These are phyloP conservation scores for Cheirogaleus major DNA, from an alignment of 2,797 vertebrate species.

Conservation along the genomic window DNA sequence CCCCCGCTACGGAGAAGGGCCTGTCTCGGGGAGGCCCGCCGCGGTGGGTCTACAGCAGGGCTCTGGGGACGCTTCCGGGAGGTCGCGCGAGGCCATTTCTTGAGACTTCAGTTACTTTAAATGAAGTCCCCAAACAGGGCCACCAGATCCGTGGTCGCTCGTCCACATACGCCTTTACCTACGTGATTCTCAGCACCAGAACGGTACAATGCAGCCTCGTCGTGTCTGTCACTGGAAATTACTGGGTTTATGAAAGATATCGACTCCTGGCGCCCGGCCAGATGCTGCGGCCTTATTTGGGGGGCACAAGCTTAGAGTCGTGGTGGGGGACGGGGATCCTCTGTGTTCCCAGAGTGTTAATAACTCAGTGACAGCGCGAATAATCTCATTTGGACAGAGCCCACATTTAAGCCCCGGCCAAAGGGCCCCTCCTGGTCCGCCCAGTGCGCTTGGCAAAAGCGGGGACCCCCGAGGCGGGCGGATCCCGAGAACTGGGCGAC, in stretches of 20 bases:
- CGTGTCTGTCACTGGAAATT: not conserved
- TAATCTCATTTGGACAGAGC: not conserved
- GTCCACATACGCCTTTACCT: not conserved
- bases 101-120: not conserved
- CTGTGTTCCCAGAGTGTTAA: not conserved
- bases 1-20: not conserved
- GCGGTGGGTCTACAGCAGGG: accelerated
- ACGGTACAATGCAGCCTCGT: accelerated
- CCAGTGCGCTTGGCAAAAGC: constrained; percentile 53
- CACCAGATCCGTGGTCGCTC: accelerated
- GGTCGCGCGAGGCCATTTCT: not conserved
- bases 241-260: not conserved
- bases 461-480: not conserved
- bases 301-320: not conserved
- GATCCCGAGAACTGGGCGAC: accelerated
- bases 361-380: not conserved
- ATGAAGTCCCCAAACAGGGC: not conserved
- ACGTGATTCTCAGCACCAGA: not conserved
- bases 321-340: not conserved
- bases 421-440: not conserved
- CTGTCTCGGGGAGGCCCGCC: not conserved
- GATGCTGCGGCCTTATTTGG: accelerated
- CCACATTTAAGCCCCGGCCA: not conserved
- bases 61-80: not conserved
- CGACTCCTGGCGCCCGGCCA: accelerated